Evolutionary conservation across 2,797 vertebrate species (phyloP).

Genomic region (Pachyuromys duprasi): DNA sequence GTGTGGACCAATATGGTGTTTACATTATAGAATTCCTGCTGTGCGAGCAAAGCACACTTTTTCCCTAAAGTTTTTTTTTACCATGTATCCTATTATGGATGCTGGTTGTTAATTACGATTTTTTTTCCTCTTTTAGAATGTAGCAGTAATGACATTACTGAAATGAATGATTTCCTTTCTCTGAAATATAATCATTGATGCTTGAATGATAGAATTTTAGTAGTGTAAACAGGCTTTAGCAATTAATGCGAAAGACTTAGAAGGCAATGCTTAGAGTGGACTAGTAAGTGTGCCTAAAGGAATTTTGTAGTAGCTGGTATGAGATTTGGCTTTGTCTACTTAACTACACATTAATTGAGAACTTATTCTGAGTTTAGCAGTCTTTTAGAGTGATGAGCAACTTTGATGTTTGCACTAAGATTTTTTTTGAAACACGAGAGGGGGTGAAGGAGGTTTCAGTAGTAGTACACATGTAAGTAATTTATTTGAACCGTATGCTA

Average conservation of each 20-base stretch:
- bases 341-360: constrained; percentile 84
- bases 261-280: constrained; percentile 95
- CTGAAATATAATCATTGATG: constrained; percentile 93
- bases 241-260: constrained; percentile 96
- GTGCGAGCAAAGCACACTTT: constrained; percentile 87
- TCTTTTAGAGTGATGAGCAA: constrained; percentile 91
- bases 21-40: constrained; percentile 89
- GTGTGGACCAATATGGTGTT: constrained; percentile 87
- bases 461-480: constrained; percentile 94
- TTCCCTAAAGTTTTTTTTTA: constrained; percentile 70
- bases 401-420: constrained; percentile 96
- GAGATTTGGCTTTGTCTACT: constrained; percentile 81
- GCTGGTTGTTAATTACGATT: constrained; percentile 83
- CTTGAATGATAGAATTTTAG: constrained; percentile 97
- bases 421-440: constrained; percentile 91
- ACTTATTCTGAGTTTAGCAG: constrained; percentile 79
- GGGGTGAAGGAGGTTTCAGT: constrained; percentile 90
- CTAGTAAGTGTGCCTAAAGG: constrained; percentile 89
- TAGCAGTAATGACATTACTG: constrained; percentile 88
- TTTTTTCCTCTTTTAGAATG: constrained; percentile 74
- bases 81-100: constrained; percentile 86
- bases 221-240: constrained; percentile 97
- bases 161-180: constrained; percentile 89
- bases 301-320: constrained; percentile 86
- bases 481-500: constrained; percentile 94